Evolutionary conservation across 2,888 invertebrate species (phyloP).

Genomic region (Nemotelus pantherinus): DNA sequence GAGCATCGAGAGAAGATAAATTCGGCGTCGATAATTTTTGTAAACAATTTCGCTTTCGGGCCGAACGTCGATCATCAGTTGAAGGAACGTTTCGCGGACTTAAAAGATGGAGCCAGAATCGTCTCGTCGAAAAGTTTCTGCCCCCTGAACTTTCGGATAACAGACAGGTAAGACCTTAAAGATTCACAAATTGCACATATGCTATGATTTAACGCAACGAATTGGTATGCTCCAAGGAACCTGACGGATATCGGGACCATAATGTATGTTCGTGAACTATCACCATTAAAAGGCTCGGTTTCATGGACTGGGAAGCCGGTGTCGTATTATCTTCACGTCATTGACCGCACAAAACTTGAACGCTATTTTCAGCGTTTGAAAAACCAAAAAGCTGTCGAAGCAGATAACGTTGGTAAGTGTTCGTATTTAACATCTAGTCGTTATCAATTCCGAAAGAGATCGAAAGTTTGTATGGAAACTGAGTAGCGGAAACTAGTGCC

Average conservation of each 20-base stretch:
- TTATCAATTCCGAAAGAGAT: slow-evolving; percentile 34
- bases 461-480: slow-evolving; percentile 20
- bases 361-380: slow-evolving; percentile 95
- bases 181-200: too few relatives aligned
- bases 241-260: slow-evolving; percentile 98
- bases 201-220: too few relatives aligned
- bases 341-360: slow-evolving; percentile 96
- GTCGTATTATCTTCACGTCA: slow-evolving; percentile 97
- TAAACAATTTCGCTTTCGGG: slow-evolving; percentile 99
- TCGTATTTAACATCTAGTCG: slow-evolving; percentile 30
- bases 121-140: slow-evolving; percentile 99
- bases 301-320: slow-evolving; percentile 99
- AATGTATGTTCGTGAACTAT: slow-evolving; percentile 97
- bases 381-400: slow-evolving; percentile 78
- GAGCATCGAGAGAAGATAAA: slow-evolving; percentile 95
- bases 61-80: slow-evolving; percentile 96
- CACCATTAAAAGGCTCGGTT: slow-evolving; percentile 92
- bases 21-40: slow-evolving; percentile 94
- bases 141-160: slow-evolving; percentile 97
- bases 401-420: slow-evolving; percentile 58
- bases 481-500: slow-evolving; percentile 2
- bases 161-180: slow-evolving; percentile 71
- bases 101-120: slow-evolving; percentile 94
- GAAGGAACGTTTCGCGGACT: slow-evolving; percentile 95
- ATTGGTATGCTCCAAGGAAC: slow-evolving; percentile 70